A percentile compares a stretch with the other conserved stretches of the same genome.
These are phyloP conservation scores for Phyllostomus discolor DNA, from an alignment of 2,113 vertebrate species.

Conservation along the genomic window DNA sequence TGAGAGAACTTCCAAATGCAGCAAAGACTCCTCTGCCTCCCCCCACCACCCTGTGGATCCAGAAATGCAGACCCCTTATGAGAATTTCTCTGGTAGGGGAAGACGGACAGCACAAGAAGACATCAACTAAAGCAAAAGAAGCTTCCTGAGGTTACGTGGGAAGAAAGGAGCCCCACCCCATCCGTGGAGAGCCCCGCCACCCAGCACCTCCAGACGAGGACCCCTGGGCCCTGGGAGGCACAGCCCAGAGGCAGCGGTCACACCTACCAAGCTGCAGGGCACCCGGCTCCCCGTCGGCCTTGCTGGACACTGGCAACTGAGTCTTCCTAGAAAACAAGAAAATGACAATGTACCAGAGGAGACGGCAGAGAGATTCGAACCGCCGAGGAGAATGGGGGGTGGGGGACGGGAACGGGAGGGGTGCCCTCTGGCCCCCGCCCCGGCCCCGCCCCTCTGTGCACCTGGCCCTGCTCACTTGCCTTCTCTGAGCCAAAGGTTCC, in stretches of 20 bases:
- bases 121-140: not conserved
- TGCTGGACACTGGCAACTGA: slow-evolving; percentile 50
- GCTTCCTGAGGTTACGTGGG: not conserved
- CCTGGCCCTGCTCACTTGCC: not conserved
- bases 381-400: not conserved
- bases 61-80: not conserved
- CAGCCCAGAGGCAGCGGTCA: accelerated
- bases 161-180: not conserved
- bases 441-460: accelerated
- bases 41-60: not conserved
- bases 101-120: not conserved
- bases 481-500: not conserved
- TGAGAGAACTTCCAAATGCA: not conserved
- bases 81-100: not conserved
- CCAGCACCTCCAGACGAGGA: accelerated
- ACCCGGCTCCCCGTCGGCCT: slow-evolving; percentile 64
- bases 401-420: accelerated
- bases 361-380: not conserved
- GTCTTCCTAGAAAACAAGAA: slow-evolving; percentile 77
- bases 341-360: not conserved
- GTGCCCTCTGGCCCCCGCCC: not conserved
- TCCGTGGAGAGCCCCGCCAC: not conserved
- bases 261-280: slow-evolving; percentile 86
- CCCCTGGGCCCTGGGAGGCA: not conserved
- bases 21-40: not conserved